Evolutionary conservation across 2,113 vertebrate genomes (phyloP), one percentile per base, ranked within the genome.

Genomic region (Perognathus longimembris): DNA sequence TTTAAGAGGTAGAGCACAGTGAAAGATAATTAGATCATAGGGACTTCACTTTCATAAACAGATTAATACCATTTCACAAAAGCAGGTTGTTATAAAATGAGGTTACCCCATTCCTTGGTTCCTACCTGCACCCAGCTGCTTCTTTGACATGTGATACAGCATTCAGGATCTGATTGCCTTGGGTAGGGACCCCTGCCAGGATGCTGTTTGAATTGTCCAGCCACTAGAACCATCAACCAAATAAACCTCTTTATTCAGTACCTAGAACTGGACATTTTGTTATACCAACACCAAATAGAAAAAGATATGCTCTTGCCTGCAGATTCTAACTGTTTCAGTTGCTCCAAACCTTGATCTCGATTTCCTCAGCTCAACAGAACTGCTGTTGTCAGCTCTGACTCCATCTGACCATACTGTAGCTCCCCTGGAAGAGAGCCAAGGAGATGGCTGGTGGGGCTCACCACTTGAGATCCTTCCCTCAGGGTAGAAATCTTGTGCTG

Each of bases 281-380:
- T 74, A 87, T 5, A 81, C 36, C 59, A 66, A 57, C 7, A 18
- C 18, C 24, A 63, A 63, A 85, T 2, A 36, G 59, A 45, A 20
- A 22, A 20, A 21, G 67, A 54, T 0, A 14, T 14, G 45, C 11
- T n/a, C 45, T 40, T 12, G 54, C 36, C 50, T 45, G 14, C 3
- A 59, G 83, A 86, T 88, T 73, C 83, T 66, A 93, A 89, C 50
- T 66, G 66, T 74, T 92, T 74, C n/a, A 18, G 42, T 0, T 42
- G 77, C 59, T 61, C 81, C 61, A 36, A 20, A 81, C 54, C 80
- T 61, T 22, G 83, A 83, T 82, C 75, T 88, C 61, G 54, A 30
- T 70, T 87, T 93, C 40, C 85, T 69, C 7, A 80, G 82, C 73
- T 59, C 71, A 80, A 64, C 73, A 80, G 71, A 80, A 92, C 57